phyloP scores from a whole-genome alignment of 2,888 invertebrate species.

The Lasius platythorax region DNA sequence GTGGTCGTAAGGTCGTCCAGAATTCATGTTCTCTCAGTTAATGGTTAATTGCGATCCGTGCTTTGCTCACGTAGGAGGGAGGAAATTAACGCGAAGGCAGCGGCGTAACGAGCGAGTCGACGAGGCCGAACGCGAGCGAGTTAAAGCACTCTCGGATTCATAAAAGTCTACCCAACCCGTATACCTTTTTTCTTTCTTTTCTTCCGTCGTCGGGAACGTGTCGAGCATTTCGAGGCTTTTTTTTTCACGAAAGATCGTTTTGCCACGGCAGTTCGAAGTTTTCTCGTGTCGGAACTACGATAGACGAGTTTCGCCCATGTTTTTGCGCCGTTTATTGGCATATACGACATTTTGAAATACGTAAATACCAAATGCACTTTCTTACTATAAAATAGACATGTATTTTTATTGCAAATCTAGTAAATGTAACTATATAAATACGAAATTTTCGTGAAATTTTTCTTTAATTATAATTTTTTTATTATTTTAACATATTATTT shows the following conservation, averaged over 20 bases:
- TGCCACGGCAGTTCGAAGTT: slow-evolving; percentile 50
- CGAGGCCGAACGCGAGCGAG: slow-evolving; percentile 22
- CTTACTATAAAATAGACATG: background rate
- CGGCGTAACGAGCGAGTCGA: slow-evolving; percentile 34
- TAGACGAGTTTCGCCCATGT: slow-evolving; percentile 18
- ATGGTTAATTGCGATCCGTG: slow-evolving; percentile 16
- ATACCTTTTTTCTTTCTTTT: slow-evolving; percentile 1
- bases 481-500: background rate
- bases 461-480: background rate
- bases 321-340: background rate
- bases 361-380: background rate
- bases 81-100: slow-evolving; percentile 20
- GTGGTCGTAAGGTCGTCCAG: background rate
- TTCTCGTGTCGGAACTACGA: slow-evolving; percentile 37
- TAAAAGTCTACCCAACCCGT: slow-evolving; percentile 40
- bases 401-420: background rate
- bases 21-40: slow-evolving; percentile 22
- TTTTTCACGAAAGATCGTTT: slow-evolving; percentile 44
- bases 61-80: background rate
- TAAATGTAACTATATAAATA: background rate
- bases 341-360: slow-evolving; percentile 17
- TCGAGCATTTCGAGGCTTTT: slow-evolving; percentile 40
- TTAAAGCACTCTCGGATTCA: slow-evolving; percentile 48
- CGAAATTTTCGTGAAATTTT: background rate
- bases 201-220: slow-evolving; percentile 8